Conservation (phyloP, 2,797 vertebrate genomes). For the Mallotus villosus region DNA sequence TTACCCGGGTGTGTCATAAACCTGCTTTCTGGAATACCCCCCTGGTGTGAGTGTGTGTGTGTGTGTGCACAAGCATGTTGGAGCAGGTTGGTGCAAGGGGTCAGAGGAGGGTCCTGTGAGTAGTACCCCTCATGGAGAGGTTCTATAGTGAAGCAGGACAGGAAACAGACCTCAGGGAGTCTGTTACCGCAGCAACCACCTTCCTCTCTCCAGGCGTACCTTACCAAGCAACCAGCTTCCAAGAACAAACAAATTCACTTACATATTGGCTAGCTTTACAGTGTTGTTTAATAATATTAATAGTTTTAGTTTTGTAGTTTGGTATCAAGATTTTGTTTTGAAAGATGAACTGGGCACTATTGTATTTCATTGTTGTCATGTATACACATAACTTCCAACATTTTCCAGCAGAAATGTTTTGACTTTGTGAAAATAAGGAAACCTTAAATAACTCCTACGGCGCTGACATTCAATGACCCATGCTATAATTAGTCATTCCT, state of each 20-base stretch:
- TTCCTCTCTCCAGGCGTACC: conserved; percentile 15
- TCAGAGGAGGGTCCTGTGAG: conserved; percentile 13
- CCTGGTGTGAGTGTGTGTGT: not conserved
- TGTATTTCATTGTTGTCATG: not conserved
- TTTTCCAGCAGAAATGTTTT: conserved; percentile 3
- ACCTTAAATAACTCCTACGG: conserved; percentile 10
- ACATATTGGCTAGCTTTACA: no score
- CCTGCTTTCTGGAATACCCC: no score
- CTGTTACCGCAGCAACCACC: conserved; percentile 21
- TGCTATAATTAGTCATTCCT: conserved; percentile 21
- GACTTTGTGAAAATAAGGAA: conserved; percentile 1
- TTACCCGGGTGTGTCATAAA: no score
- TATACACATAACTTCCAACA: not conserved
- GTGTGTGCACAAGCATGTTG: not conserved
- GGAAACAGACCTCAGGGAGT: conserved; percentile 1
- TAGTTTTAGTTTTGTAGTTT: not conserved
- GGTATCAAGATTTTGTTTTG: not conserved
- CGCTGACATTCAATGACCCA: conserved; percentile 12
- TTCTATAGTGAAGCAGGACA: conserved; percentile 9
- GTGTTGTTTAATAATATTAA: not conserved
- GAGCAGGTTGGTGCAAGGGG: not conserved
- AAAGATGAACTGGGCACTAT: not conserved
- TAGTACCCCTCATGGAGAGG: not conserved
- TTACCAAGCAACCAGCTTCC: no score
- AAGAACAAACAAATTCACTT: no score